Percentiles rank a stretch among this genome's conserved stretches.
phyloP scores from a whole-genome alignment of 2,888 invertebrate genomes.

The Cordilura impudica region DNA sequence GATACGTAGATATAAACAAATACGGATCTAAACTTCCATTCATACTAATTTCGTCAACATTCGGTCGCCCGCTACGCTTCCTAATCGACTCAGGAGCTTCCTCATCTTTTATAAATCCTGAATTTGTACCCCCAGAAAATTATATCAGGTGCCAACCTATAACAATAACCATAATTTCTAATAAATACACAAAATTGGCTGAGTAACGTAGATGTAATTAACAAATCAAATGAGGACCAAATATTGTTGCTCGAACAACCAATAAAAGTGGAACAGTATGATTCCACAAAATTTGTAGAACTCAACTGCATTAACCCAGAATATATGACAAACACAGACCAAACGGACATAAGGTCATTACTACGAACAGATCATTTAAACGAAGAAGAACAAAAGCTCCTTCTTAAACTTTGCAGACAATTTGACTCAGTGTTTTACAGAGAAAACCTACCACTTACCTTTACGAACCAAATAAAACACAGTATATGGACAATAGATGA shows the following conservation, averaged over 20 bases:
- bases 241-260: constrained; percentile 3
- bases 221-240: constrained; percentile 4
- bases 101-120: constrained; percentile 13
- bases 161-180: too few relatives aligned
- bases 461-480: constrained; percentile 8
- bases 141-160: background rate
- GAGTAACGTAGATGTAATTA: background rate
- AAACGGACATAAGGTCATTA: background rate
- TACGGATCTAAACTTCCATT: constrained; percentile 7
- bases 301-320: constrained; percentile 12
- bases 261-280: background rate
- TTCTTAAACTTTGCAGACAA: background rate
- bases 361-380: constrained; percentile 8
- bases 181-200: constrained; percentile 10
- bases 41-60: constrained; percentile 2
- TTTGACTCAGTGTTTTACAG: constrained; percentile 26
- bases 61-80: background rate
- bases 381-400: background rate
- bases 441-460: background rate
- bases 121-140: background rate
- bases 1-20: too few relatives aligned
- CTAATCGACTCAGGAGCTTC: too few relatives aligned
- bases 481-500: background rate
- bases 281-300: background rate
- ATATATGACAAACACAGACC: background rate